Evolutionary conservation across 2,113 vertebrate genomes (phyloP).

Genomic region (Oncorhynchus kisutch): DNA sequence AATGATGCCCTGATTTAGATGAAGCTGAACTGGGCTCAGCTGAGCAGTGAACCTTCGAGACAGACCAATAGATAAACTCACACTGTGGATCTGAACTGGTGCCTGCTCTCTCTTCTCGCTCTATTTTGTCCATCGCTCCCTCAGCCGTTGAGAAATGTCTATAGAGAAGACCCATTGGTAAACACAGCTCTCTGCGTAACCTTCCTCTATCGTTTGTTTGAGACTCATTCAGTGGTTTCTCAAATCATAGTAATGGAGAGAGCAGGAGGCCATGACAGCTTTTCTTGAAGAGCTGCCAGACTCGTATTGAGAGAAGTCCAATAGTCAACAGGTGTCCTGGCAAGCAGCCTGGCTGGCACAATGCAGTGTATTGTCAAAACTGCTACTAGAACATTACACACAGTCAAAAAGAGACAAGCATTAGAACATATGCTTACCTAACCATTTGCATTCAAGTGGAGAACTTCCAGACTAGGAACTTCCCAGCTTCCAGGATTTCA

Average conservation of each 20-base stretch:
- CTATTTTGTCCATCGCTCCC: neutral
- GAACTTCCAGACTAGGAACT: neutral
- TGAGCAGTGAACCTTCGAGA: neutral
- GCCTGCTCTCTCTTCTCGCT: neutral
- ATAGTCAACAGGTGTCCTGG: conserved; percentile 18
- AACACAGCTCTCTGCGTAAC: conserved; percentile 17
- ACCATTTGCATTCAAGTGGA: neutral
- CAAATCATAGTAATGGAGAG: conserved; percentile 8
- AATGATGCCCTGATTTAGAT: conserved; percentile 32
- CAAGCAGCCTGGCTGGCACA: neutral
- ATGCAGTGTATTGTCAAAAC: neutral
- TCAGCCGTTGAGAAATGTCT: conserved; percentile 7
- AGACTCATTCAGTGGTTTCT: conserved; percentile 3
- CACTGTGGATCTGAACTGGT: too few relatives aligned
- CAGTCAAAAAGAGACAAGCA: neutral
- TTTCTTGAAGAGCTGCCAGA: conserved; percentile 41
- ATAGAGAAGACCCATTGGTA: neutral
- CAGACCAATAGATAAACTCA: conserved; percentile 11
- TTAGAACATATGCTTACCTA: neutral
- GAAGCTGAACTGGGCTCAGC: neutral
- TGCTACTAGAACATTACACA: neutral
- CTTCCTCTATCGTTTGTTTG: conserved; percentile 20
- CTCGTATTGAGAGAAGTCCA: conserved; percentile 15
- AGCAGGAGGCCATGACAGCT: conserved; percentile 23
- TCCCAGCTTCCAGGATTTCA: neutral